A percentile compares a stretch with the other conserved stretches of the same genome.
phyloP scores from a whole-genome alignment of 2,113 vertebrate species.

The Polypterus bichir region DNA sequence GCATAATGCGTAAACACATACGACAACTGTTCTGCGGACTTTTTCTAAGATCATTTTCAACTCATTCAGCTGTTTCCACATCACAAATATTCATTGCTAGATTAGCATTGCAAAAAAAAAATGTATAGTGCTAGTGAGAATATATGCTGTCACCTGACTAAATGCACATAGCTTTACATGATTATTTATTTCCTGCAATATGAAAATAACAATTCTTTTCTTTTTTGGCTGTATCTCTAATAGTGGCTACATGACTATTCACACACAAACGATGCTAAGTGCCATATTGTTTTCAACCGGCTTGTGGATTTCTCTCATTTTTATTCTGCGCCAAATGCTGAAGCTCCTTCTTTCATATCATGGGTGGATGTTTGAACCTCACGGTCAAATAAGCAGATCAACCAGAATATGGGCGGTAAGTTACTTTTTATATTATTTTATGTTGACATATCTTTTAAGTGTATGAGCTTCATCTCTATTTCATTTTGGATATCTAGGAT shows the following conservation, averaged over 20 bases:
- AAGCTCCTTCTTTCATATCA: slow-evolving; percentile 81
- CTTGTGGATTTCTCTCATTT: slow-evolving; percentile 68
- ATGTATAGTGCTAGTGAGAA: too few relatives aligned
- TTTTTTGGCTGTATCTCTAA: slow-evolving; percentile 7
- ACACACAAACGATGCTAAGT: slow-evolving; percentile 52
- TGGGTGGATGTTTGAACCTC: slow-evolving; percentile 87
- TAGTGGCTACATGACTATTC: slow-evolving; percentile 42
- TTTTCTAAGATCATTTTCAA: too few relatives aligned
- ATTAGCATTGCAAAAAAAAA: too few relatives aligned
- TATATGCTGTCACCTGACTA: too few relatives aligned
- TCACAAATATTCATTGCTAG: too few relatives aligned
- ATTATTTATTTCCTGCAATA: background rate
- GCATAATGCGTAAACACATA: too few relatives aligned
- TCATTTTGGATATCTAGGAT: too few relatives aligned
- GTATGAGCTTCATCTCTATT: background rate
- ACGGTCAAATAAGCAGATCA: slow-evolving; percentile 58
- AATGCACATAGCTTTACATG: too few relatives aligned
- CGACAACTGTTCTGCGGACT: too few relatives aligned
- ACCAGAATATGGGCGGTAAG: slow-evolving; percentile 81
- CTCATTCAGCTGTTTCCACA: too few relatives aligned
- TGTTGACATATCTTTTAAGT: background rate
- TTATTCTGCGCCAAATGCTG: slow-evolving; percentile 66
- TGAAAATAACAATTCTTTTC: background rate
- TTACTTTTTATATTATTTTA: background rate
- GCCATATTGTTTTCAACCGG: slow-evolving; percentile 70